These are phyloP conservation scores for Arnoldichthys spilopterus DNA, from an alignment of 2,797 vertebrate genomes.

Conservation along the genomic window DNA sequence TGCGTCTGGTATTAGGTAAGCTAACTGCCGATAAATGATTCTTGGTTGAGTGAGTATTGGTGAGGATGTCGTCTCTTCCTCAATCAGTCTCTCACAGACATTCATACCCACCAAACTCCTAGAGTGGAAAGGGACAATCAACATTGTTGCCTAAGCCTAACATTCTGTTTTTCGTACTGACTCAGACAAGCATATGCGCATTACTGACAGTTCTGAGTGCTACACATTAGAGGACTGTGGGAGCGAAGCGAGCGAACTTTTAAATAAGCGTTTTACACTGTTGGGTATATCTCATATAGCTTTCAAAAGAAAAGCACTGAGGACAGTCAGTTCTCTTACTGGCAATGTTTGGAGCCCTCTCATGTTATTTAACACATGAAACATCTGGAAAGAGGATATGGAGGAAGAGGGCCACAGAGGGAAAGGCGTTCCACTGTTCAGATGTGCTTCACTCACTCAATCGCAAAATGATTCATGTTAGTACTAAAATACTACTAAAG, in stretches of 20 bases:
- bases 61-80: slow-evolving; percentile 14
- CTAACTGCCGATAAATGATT: slow-evolving; percentile 25
- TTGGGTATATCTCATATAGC: slow-evolving; percentile 16
- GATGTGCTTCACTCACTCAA: slow-evolving; percentile 22
- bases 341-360: slow-evolving; percentile 7
- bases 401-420: slow-evolving; percentile 23
- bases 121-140: slow-evolving; percentile 35
- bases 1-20: slow-evolving; percentile 12
- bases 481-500: slow-evolving; percentile 33
- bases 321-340: not conserved
- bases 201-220: not conserved
- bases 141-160: slow-evolving; percentile 18
- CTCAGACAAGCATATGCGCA: not conserved
- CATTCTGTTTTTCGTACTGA: not conserved
- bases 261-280: slow-evolving; percentile 19
- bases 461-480: slow-evolving; percentile 21
- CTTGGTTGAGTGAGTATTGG: slow-evolving; percentile 11
- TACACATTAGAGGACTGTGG: slow-evolving; percentile 1
- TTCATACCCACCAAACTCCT: slow-evolving; percentile 18
- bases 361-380: slow-evolving; percentile 2
- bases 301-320: slow-evolving; percentile 20
- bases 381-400: slow-evolving; percentile 4
- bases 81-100: slow-evolving; percentile 3
- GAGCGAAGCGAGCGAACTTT: not conserved
- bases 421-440: slow-evolving; percentile 13